Evolutionary conservation across 2,113 vertebrate species (phyloP).

Genomic region (Aldabrachelys gigantea): DNA sequence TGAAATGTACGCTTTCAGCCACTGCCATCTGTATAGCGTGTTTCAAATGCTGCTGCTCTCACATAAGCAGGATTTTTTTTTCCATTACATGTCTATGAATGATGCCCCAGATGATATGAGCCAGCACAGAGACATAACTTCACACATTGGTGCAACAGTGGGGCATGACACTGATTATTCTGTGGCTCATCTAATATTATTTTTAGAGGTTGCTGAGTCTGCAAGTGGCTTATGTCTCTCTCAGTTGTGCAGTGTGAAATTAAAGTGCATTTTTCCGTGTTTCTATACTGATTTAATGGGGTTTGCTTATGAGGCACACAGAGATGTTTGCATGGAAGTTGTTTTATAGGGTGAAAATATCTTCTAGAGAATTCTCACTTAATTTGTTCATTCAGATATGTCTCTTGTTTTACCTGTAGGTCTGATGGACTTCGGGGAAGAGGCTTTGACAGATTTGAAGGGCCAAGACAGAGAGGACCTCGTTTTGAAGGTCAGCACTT

Average conservation of each 20-base stretch:
- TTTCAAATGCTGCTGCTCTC: neutral
- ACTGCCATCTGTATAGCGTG: neutral
- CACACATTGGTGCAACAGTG: neutral
- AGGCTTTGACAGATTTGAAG: constrained; percentile 81
- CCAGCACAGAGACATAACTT: neutral
- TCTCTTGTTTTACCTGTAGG: constrained; percentile 74
- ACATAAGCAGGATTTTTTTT: neutral
- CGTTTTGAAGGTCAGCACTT: constrained; percentile 81
- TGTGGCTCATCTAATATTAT: neutral
- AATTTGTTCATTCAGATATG: neutral
- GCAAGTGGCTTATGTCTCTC: neutral
- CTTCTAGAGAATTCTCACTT: neutral
- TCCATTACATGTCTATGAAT: neutral
- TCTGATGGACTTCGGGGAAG: constrained; percentile 88
- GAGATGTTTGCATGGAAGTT: neutral
- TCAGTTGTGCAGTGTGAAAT: neutral
- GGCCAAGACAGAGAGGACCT: constrained; percentile 80
- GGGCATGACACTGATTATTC: neutral
- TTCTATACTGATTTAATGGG: neutral
- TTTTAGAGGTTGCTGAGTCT: neutral
- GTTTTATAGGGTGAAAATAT: neutral
- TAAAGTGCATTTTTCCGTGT: neutral
- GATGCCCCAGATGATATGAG: neutral
- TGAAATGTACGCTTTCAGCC: neutral
- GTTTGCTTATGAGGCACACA: neutral